Evolutionary conservation across 2,888 invertebrate species (phyloP).

Genomic region (Rotaria socialis): DNA sequence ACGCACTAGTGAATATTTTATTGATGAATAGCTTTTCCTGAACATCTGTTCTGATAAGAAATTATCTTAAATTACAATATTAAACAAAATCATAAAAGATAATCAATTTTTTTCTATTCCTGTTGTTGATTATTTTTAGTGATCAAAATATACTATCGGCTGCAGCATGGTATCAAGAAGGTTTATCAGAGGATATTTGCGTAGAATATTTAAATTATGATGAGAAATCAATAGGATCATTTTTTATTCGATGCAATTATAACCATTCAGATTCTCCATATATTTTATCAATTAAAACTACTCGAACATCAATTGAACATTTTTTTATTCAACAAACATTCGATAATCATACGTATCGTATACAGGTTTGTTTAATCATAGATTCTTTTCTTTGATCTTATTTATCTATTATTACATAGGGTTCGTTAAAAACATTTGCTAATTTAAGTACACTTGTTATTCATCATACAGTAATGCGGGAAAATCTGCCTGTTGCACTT

Average conservation of each 20-base stretch:
- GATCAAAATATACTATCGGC: neutral
- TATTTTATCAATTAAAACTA: slow-evolving; percentile 5
- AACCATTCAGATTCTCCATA: neutral
- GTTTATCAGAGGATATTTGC: neutral
- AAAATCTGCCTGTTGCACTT: neutral
- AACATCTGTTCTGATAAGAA: neutral
- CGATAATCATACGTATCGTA: neutral
- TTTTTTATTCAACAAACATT: slow-evolving; percentile 13
- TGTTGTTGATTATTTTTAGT: neutral
- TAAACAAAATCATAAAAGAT: neutral
- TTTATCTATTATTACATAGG: neutral
- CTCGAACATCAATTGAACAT: neutral
- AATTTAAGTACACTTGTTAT: slow-evolving; percentile 34
- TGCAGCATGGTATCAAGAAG: slow-evolving; percentile 33
- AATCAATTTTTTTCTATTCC: neutral
- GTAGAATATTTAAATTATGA: neutral
- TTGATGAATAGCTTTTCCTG: neutral
- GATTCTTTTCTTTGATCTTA: neutral
- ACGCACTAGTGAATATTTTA: neutral
- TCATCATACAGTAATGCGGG: slow-evolving; percentile 26
- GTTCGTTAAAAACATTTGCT: neutral
- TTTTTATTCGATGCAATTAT: slow-evolving; percentile 6
- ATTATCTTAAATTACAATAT: neutral
- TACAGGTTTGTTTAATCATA: neutral
- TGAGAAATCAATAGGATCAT: neutral